Percentiles rank a stretch among this genome's conserved stretches.
phyloP scores from a whole-genome alignment of 1,140 invertebrate genomes.

The Ditylenchus dipsaci region DNA sequence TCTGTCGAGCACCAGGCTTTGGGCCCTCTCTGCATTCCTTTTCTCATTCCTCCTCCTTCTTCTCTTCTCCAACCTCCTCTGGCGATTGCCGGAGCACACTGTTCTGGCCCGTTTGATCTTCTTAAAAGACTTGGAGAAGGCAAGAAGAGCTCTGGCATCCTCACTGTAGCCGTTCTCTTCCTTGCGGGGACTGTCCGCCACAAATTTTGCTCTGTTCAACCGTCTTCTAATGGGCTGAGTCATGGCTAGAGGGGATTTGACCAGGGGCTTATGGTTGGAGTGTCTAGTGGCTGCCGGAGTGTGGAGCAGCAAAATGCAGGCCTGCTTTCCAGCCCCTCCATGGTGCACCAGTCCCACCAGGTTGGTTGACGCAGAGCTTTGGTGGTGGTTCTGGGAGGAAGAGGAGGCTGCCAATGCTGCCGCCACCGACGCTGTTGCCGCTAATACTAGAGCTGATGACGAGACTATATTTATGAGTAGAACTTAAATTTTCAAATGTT shows the following conservation, averaged over 20 bases:
- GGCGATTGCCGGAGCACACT: constrained; percentile 2
- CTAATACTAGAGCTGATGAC: too few species aligned
- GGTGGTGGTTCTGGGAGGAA: too few species aligned
- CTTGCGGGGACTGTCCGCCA: neutral
- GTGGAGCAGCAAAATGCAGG: neutral
- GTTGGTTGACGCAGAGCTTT: too few species aligned
- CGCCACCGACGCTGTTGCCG: too few species aligned
- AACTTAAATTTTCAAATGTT: too few species aligned
- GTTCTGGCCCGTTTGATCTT: constrained; percentile 46
- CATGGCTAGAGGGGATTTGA: neutral
- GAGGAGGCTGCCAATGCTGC: too few species aligned
- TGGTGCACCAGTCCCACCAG: neutral
- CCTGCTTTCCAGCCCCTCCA: neutral
- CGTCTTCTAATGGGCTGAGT: neutral
- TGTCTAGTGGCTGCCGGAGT: neutral
- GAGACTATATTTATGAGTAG: too few species aligned
- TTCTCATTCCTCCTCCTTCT: neutral
- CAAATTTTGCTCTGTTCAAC: neutral
- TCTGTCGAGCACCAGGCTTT: neutral
- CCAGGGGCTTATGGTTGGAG: neutral
- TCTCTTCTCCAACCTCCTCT: neutral
- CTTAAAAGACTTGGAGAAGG: constrained; percentile 55
- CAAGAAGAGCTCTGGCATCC: constrained; percentile 38
- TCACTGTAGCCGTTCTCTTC: neutral
- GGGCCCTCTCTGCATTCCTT: neutral